Base-by-base conservation (phyloP, 2,113 vertebrate genomes). In the Grammomys surdaster region DNA sequence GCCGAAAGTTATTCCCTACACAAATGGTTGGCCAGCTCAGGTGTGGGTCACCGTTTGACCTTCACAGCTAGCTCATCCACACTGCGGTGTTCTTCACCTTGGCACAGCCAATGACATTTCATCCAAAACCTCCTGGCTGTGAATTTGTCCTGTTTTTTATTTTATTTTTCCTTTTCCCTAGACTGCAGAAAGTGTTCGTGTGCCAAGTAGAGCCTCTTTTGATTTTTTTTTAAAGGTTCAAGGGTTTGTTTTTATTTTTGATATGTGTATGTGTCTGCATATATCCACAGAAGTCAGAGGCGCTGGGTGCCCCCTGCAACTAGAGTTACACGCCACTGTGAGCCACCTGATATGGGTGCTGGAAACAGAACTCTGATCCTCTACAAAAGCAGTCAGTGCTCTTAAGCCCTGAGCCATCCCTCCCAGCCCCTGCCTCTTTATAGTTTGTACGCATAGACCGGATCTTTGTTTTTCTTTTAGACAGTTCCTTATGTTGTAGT, bases 81-180 rank as follows among this genome's bases (percentile, higher is more conserved):
- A 91, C 90, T 75, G 73, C n/a, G 90, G 43, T 91, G 85, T 17
- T 87, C 80, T 33, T 90, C 72, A 77, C 88, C 81, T 90, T 58
- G 73, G 86, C 82, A 36, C 36, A 82, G 90, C 72, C 88, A 92
- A 77, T 78, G 56, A 93, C 36, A 90, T 89, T 94, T 77, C 77
- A 65, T 11, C 13, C 91, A 70, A 10, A 43, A 31, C 46, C 90
- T 93, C 90, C 87, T 19, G 51, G 54, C 54, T 87, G 33, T 65
- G 69, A 54, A 82, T 92, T 26, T 87, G 51, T 3, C n/a, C 31
- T 28, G 12, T 43, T 48, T 72, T 36, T 0, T 54, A 19, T 40
- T 63, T 22, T 56, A 8, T 22, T n/a, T 46, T 60, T 40, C 17
- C 43, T 70, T 46, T 56, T 13, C 48, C 24, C 72, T 40, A 63